phyloP scores from a whole-genome alignment of 2,113 vertebrate genomes.

The Takifugu bimaculatus region DNA sequence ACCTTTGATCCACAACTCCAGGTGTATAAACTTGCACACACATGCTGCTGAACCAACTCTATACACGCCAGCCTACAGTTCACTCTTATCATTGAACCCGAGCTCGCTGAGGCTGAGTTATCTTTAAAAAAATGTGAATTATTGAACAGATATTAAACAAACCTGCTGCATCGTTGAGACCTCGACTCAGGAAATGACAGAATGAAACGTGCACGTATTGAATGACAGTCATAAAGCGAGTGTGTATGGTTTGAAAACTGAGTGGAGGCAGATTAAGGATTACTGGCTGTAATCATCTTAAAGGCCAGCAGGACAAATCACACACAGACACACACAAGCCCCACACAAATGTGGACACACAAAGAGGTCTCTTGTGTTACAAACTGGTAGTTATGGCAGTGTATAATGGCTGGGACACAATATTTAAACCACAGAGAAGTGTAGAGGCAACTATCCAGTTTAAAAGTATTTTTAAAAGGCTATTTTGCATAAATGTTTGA shows the following conservation, averaged over 20 bases:
- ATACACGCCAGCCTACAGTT: neutral
- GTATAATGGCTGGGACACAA: neutral
- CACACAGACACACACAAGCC: neutral
- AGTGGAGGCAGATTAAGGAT: slow-evolving; percentile 45
- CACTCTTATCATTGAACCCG: neutral
- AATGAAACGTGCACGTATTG: no score
- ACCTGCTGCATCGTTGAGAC: neutral
- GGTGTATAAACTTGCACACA: neutral
- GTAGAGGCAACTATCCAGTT: neutral
- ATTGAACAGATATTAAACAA: no score
- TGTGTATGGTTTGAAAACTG: neutral
- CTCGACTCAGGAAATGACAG: neutral
- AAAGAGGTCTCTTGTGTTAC: neutral
- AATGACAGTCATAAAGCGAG: slow-evolving; percentile 3
- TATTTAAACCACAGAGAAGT: neutral
- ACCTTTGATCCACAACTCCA: slow-evolving; percentile 1
- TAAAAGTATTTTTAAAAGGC: neutral
- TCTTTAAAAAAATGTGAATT: no score
- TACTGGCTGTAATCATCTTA: slow-evolving; percentile 51
- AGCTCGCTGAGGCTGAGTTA: neutral
- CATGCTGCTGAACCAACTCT: slow-evolving; percentile 4
- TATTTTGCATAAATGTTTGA: no score
- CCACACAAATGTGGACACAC: neutral
- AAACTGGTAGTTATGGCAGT: neutral
- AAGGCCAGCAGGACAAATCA: slow-evolving; percentile 23